phyloP scores from a whole-genome alignment of 2,113 vertebrate species.

The Physeter macrocephalus region DNA sequence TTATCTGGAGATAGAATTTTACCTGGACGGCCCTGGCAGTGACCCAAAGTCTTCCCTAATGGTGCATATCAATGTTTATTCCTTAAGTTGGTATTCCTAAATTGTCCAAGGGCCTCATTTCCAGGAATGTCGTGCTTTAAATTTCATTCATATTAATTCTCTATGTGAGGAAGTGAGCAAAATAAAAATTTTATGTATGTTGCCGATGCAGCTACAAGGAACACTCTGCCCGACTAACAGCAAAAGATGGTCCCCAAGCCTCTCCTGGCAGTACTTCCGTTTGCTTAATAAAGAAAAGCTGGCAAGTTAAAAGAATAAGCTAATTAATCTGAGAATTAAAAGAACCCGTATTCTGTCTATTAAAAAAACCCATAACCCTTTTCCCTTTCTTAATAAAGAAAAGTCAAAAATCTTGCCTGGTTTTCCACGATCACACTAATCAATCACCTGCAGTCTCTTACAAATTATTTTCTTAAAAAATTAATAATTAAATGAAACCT shows the following conservation, averaged over 20 bases:
- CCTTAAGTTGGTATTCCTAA: conserved; percentile 64
- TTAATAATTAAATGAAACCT: background rate
- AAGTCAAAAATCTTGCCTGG: background rate
- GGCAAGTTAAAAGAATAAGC: conserved; percentile 58
- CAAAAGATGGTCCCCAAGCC: conserved; percentile 64
- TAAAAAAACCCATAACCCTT: conserved; percentile 3
- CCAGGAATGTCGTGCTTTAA: conserved; percentile 57
- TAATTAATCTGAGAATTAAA: conserved; percentile 71
- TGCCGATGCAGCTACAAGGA: conserved; percentile 62
- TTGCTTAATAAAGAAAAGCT: conserved; percentile 63
- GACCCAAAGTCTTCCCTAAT: conserved; percentile 51
- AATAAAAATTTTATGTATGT: conserved; percentile 54
- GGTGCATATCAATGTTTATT: conserved; percentile 64
- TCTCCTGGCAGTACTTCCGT: conserved; percentile 53
- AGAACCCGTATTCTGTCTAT: conserved; percentile 52
- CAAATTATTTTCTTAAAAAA: conserved; percentile 33
- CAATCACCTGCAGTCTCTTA: background rate
- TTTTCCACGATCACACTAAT: conserved; percentile 24
- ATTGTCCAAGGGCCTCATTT: conserved; percentile 73
- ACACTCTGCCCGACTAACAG: conserved; percentile 63
- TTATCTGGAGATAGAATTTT: conserved; percentile 37
- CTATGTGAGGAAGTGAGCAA: conserved; percentile 60
- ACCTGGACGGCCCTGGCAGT: conserved; percentile 11
- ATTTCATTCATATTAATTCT: conserved; percentile 68
- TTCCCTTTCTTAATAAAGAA: conserved; percentile 37